Conservation (phyloP, 1,140 invertebrate species). For the Pseudomyrmex sp. region DNA sequence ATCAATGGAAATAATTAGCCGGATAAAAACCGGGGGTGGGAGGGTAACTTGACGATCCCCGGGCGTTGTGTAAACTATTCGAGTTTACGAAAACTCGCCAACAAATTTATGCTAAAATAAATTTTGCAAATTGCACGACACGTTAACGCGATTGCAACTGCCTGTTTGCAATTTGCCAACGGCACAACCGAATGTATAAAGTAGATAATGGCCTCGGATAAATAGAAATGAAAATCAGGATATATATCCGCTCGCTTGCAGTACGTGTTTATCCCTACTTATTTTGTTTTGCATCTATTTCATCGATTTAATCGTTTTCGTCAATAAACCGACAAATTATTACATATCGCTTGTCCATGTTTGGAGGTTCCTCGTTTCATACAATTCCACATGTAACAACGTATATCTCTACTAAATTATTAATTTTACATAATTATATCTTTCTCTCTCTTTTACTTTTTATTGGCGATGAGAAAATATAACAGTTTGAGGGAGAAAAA, state of each 20-base stretch:
- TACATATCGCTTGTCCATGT: not conserved
- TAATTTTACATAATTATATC: too few relatives aligned
- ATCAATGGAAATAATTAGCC: slow-evolving; percentile 58
- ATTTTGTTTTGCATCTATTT: not conserved
- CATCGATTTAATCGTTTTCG: slow-evolving; percentile 1
- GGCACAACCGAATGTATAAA: slow-evolving; percentile 27
- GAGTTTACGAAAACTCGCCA: slow-evolving; percentile 38
- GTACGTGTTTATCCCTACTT: not conserved
- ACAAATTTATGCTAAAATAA: slow-evolving; percentile 51
- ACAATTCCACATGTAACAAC: too few relatives aligned
- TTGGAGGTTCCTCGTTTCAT: too few relatives aligned
- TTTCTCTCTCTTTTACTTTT: too few relatives aligned
- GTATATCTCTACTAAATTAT: too few relatives aligned
- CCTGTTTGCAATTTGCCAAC: slow-evolving; percentile 26
- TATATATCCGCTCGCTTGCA: not conserved
- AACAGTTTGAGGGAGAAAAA: too few relatives aligned
- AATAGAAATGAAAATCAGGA: slow-evolving; percentile 28
- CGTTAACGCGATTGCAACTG: slow-evolving; percentile 48
- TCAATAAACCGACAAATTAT: not conserved
- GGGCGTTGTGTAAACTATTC: slow-evolving; percentile 25
- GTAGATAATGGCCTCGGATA: slow-evolving; percentile 36
- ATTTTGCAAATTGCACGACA: slow-evolving; percentile 52
- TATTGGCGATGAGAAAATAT: too few relatives aligned
- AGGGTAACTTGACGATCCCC: slow-evolving; percentile 34
- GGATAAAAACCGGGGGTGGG: slow-evolving; percentile 32